A percentile compares a stretch with the other conserved stretches of the same genome.
phyloP scores from a whole-genome alignment of 2,113 vertebrate genomes.

The Murina feae region DNA sequence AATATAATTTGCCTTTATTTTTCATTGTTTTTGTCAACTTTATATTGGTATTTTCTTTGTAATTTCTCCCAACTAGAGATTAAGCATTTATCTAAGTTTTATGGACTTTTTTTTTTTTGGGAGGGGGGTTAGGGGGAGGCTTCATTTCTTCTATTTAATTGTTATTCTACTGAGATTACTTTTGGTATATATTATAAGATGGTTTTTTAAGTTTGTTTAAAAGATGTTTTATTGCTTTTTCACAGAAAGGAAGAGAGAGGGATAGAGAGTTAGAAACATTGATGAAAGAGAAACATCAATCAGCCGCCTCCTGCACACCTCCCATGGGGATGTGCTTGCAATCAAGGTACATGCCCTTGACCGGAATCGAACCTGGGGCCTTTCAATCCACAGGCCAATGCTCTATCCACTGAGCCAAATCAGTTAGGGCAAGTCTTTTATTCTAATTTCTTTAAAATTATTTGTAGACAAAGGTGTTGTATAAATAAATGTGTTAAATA shows the following conservation, averaged over 20 bases:
- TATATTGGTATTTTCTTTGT: neutral
- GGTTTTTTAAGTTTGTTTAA: neutral
- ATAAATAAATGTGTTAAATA: neutral
- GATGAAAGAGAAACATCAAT: too few relatives aligned
- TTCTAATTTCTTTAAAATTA: neutral
- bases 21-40: neutral
- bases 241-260: too few relatives aligned
- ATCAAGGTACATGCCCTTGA: too few relatives aligned
- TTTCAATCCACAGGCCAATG: too few relatives aligned
- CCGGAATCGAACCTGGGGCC: too few relatives aligned
- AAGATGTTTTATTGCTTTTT: too few relatives aligned
- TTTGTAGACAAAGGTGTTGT: neutral
- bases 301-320: too few relatives aligned
- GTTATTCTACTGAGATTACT: neutral
- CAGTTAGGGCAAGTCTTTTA: too few relatives aligned
- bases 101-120: neutral
- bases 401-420: too few relatives aligned
- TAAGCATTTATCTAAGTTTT: neutral
- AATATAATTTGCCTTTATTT: neutral
- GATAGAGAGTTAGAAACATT: too few relatives aligned
- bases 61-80: neutral
- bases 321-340: too few relatives aligned
- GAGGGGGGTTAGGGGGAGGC: accelerated
- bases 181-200: neutral
- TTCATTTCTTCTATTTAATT: neutral